These are phyloP conservation scores for Bombus waltoni DNA, from an alignment of 1,140 invertebrate genomes.

Conservation along the genomic window DNA sequence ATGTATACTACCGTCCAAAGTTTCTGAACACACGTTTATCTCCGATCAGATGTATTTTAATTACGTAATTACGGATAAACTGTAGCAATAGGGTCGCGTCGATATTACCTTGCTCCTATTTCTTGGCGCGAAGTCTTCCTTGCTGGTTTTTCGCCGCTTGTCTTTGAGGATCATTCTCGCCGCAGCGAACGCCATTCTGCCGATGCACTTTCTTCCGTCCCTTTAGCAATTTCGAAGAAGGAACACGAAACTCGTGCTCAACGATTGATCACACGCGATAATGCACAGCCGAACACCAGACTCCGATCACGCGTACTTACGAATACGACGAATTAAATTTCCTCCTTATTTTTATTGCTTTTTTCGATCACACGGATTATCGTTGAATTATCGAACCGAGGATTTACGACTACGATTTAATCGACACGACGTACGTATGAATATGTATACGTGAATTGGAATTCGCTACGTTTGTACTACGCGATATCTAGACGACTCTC, in stretches of 20 bases:
- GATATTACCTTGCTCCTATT: conserved; percentile 90
- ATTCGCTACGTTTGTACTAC: conserved; percentile 37
- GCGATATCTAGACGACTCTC: conserved; percentile 8
- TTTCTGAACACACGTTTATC: too few relatives aligned
- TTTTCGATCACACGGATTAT: conserved; percentile 28
- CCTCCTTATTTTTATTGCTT: neutral
- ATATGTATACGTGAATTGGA: conserved; percentile 11
- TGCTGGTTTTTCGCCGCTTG: conserved; percentile 89
- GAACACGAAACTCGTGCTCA: neutral
- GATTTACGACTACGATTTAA: conserved; percentile 8
- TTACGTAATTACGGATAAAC: too few relatives aligned
- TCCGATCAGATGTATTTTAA: too few relatives aligned
- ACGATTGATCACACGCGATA: neutral
- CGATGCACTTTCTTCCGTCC: conserved; percentile 17
- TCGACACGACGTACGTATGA: conserved; percentile 19
- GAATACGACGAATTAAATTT: neutral
- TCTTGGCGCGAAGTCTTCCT: conserved; percentile 89
- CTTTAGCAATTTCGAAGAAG: neutral
- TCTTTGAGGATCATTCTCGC: conserved; percentile 92
- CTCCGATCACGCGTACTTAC: neutral
- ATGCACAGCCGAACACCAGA: conserved; percentile 25
- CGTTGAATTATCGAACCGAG: conserved; percentile 15
- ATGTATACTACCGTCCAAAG: too few relatives aligned
- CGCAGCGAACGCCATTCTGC: conserved; percentile 90
- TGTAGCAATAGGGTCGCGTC: neutral